phyloP scores from a whole-genome alignment of 1,140 invertebrate species.

The Theocolax elegans region DNA sequence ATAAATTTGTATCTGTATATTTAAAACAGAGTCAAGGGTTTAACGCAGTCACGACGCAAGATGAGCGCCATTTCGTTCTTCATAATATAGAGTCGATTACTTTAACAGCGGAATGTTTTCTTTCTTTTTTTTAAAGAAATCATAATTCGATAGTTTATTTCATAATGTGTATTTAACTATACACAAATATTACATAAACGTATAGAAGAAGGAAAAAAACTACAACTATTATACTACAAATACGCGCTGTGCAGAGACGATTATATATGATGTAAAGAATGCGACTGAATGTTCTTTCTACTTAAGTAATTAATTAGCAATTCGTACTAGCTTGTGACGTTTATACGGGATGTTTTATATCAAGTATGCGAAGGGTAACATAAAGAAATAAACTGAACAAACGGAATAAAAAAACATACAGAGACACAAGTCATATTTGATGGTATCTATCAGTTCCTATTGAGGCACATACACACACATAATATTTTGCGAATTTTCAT shows the following conservation, averaged over 20 bases:
- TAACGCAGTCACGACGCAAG: not conserved
- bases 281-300: constrained; percentile 56
- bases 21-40: constrained; percentile 32
- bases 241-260: constrained; percentile 39
- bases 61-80: constrained; percentile 17
- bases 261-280: constrained; percentile 47
- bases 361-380: constrained; percentile 11
- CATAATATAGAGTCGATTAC: constrained; percentile 46
- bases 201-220: constrained; percentile 17
- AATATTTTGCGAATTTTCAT: constrained; percentile 48
- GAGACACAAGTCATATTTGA: constrained; percentile 44
- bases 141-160: constrained; percentile 58
- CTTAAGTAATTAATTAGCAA: constrained; percentile 53
- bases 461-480: constrained; percentile 29
- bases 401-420: not conserved
- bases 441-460: constrained; percentile 55
- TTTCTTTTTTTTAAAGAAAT: constrained; percentile 51
- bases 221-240: constrained; percentile 19
- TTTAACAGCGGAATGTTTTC: constrained; percentile 48
- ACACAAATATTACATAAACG: constrained; percentile 16
- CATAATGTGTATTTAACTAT: constrained; percentile 41
- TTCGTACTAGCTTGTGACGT: constrained; percentile 51
- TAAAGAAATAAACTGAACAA: no score
- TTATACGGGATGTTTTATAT: constrained; percentile 56
- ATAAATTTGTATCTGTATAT: constrained; percentile 45